Conservation (phyloP, 2,797 vertebrate genomes). For the Pyrocephalus nanus region DNA sequence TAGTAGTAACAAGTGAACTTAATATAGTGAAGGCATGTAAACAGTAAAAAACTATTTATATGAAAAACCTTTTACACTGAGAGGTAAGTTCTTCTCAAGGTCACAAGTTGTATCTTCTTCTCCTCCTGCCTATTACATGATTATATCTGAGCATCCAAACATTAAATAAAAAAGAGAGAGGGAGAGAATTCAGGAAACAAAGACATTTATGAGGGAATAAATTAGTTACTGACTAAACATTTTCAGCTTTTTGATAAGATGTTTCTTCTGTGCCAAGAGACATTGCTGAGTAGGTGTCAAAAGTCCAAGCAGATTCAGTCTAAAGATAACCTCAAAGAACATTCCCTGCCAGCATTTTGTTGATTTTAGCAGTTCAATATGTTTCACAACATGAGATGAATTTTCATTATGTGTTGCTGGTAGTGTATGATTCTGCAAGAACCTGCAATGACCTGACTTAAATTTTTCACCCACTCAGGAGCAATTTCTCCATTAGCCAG, state of each 20-base stretch:
- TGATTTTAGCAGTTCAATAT: conserved; percentile 63
- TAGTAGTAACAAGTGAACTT: background rate
- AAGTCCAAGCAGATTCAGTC: conserved; percentile 64
- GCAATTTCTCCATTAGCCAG: background rate
- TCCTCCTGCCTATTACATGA: background rate
- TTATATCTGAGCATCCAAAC: background rate
- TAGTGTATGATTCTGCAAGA: conserved; percentile 10
- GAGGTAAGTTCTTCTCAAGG: background rate
- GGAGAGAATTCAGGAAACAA: background rate
- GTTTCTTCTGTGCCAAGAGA: conserved; percentile 47
- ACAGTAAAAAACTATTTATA: background rate
- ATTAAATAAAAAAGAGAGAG: background rate
- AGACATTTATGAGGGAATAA: background rate
- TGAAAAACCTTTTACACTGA: background rate
- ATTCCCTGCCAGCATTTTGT: conserved; percentile 60
- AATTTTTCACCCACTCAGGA: conserved; percentile 30
- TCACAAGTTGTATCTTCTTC: background rate
- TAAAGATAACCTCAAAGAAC: conserved; percentile 66
- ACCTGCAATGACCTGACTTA: background rate
- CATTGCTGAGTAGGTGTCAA: conserved; percentile 67
- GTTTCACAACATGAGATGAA: conserved; percentile 64
- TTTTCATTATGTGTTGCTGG: conserved; percentile 41
- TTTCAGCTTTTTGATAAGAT: conserved; percentile 55
- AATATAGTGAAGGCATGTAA: background rate
- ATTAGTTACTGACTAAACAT: conserved; percentile 28